Base-by-base conservation (phyloP, 2,888 invertebrate genomes). In the Stenchaetothrips biformis region DNA sequence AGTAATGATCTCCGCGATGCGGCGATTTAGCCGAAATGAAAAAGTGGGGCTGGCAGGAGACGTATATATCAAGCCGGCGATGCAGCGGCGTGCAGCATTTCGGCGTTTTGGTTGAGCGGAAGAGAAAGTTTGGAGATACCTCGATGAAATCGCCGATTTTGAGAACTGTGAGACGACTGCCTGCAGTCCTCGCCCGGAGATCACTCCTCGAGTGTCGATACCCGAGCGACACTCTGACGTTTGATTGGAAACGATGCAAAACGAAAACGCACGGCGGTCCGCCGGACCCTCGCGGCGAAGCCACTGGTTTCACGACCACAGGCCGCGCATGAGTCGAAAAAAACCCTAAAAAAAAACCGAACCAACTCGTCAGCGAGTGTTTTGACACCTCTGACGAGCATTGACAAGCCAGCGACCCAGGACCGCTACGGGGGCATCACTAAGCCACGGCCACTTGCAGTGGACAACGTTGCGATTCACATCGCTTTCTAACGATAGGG, bases 11-110 rank as follows among this genome's bases (percentile, higher is more conserved):
- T 74, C 25, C 25, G 9, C 25, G 67, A 74, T 74, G 25, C 67
- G 67, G 67, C 67, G 67, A 74, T 74, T 74, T 74, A 74, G 67
- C 25, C 25, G 67, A 74, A 25, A 74, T 74, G 67, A 74, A 74
- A 74, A 74, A 74, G 67, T 74, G 67, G 67, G 25, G 25, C 67
- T 74, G 9, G 67, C 11, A 25, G 25, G 67, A 74, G 67, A 74
- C 67, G 25, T 74, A 74, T 74, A 74, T 74, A 74, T 74, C 67
- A 74, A 74, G 25, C 67, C 1, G 67, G 59, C 59, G 16, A 9
- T 13, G 59, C 59, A 59, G 16, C 16, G 59, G 18, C 6, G 6
- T 74, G 67, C 67, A 25, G 67, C 13, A 16, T 18, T 18, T 18
- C 18, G 59, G 16, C 53, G 6, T 16, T 6, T 18, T 18, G 59